A percentile compares a stretch with the other conserved stretches of the same genome.
These are phyloP conservation scores for Sinhomidia bicolor DNA, from an alignment of 2,888 invertebrate species.

Conservation along the genomic window DNA sequence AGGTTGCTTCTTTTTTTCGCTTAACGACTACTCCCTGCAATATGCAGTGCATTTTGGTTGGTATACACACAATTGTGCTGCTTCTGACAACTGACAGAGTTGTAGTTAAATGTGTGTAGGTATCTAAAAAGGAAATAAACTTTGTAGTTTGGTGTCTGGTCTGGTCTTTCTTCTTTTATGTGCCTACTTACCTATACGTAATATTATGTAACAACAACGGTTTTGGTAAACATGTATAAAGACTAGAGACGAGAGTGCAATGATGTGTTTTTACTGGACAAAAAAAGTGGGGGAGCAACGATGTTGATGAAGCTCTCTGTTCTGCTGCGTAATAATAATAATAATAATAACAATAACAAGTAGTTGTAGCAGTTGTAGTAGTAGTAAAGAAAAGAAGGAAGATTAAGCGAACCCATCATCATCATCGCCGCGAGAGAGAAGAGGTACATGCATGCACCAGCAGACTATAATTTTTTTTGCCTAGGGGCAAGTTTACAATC, in stretches of 20 bases:
- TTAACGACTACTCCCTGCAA: constrained; percentile 28
- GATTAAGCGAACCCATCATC: not conserved
- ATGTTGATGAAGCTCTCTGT: not conserved
- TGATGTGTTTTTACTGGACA: constrained; percentile 54
- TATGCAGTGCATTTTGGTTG: constrained; percentile 13
- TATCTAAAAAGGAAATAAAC: constrained; percentile 23
- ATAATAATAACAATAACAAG: constrained; percentile 23
- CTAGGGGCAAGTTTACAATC: constrained; percentile 40
- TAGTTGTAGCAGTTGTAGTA: not conserved
- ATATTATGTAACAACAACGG: constrained; percentile 17
- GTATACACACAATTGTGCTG: not conserved
- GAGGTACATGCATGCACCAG: not conserved
- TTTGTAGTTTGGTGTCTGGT: not conserved
- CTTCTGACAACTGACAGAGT: not conserved
- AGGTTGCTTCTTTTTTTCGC: not conserved
- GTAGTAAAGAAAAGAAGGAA: constrained; percentile 14
- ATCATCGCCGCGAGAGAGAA: not conserved
- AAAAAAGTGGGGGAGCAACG: constrained; percentile 31
- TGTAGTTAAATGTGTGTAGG: not conserved
- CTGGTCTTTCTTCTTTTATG: not conserved
- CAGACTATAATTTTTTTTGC: constrained; percentile 34
- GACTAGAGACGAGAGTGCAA: not conserved
- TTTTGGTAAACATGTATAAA: not conserved
- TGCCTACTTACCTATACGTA: not conserved
- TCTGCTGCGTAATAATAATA: not conserved